These are phyloP conservation scores for Oreochromis aureus DNA, from an alignment of 2,113 vertebrate species.

Conservation along the genomic window DNA sequence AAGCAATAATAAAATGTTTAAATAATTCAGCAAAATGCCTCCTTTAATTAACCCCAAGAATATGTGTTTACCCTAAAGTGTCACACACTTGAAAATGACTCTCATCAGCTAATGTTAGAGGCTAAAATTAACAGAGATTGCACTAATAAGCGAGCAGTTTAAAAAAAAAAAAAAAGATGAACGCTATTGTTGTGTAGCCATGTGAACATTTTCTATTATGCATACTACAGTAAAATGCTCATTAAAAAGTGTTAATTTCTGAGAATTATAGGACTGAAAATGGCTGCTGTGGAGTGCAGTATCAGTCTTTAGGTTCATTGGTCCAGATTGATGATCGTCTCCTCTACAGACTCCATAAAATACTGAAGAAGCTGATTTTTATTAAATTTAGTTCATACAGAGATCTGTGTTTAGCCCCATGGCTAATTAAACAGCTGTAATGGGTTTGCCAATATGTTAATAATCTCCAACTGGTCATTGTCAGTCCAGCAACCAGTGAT, in stretches of 20 bases:
- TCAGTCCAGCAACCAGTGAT: background rate
- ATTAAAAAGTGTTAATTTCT: background rate
- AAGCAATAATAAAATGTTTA: background rate
- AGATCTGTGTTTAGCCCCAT: background rate
- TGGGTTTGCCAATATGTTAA: background rate
- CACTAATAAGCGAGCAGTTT: background rate
- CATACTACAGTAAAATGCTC: background rate
- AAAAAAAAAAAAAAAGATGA: background rate
- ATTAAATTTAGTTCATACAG: background rate
- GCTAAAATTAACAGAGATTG: background rate
- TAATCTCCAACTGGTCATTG: background rate
- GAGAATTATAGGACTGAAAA: background rate
- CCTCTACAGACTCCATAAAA: background rate
- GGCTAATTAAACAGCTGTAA: background rate
- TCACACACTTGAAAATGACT: background rate
- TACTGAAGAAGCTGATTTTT: background rate
- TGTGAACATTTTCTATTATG: background rate
- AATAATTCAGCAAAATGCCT: background rate
- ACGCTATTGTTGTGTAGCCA: background rate
- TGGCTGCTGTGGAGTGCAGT: background rate
- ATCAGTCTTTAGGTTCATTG: background rate
- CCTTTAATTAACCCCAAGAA: background rate
- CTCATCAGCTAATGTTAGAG: background rate
- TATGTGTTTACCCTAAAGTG: background rate
- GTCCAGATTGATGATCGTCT: background rate